Base-by-base conservation (phyloP, 2,113 vertebrate species). In the Canis aureus region DNA sequence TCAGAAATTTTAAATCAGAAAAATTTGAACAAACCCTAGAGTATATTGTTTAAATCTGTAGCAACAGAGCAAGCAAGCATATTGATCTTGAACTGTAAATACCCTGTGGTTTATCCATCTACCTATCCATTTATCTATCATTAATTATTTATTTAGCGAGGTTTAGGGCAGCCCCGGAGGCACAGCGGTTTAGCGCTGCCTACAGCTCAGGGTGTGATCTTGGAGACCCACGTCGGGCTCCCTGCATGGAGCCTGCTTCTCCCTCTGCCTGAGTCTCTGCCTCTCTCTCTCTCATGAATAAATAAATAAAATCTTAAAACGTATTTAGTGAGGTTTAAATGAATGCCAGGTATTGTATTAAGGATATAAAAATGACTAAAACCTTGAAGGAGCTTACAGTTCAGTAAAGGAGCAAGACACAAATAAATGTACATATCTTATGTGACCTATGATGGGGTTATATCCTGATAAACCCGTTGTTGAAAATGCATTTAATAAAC, bases 331-430 rank as follows among this genome's bases (percentile, higher is more conserved):
- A 57, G 78, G 43, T 93, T 88, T 71, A 84, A 64, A 23, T 92
- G 62, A 78, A 84, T 71, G 43, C 43, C 78, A 96, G 19, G 4
- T 59, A 59, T 80, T 86, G 7, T 13, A 13, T 15, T 43, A 69
- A 89, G 53, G 23, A 13, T 59, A 86, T 35, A 89, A 74, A 93
- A 62, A 59, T 64, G 8, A 51, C 27, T n/a, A 19, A 81, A 57
- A 20, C 67, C 81, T 94, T 11, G 38, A 78, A 69, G 66, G 27
- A 49, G 17, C 17, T 64, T 78, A 19, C 5, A 64, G 69, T 71
- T 69, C 55, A 78, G 43, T 92, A 53, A 97, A 91, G 86, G 79
- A 93, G 35, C 55, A 89, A 69, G 62, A 32, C 71, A 53, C 53
- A 89, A 73, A 35, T 59, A 67, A 93, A 59, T 93, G 22, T 32